Evolutionary conservation across 1,140 invertebrate genomes (phyloP).

Genomic region (Aplysia californica): DNA sequence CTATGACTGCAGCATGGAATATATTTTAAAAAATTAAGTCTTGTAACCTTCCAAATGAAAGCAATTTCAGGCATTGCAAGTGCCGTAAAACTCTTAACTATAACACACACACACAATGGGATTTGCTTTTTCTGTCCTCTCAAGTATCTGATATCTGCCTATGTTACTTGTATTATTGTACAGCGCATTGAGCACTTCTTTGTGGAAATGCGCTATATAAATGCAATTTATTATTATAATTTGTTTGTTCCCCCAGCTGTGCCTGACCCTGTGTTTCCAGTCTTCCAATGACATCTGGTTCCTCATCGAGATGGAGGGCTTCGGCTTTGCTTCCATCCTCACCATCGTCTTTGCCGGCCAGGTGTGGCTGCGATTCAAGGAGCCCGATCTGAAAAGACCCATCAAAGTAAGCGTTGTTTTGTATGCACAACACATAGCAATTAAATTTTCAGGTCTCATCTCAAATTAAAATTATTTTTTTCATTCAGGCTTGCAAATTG

Average conservation of each 20-base stretch:
- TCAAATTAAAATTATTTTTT: neutral
- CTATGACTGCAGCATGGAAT: too few relatives aligned
- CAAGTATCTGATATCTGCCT: too few relatives aligned
- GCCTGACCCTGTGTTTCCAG: constrained; percentile 51
- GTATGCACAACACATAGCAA: neutral
- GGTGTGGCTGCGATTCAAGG: constrained; percentile 54
- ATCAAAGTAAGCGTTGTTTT: constrained; percentile 45
- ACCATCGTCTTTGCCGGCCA: constrained; percentile 60
- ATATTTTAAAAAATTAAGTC: too few relatives aligned
- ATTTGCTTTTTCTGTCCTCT: too few relatives aligned
- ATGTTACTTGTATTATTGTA: too few relatives aligned
- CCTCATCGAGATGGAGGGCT: constrained; percentile 62
- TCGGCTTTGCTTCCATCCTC: constrained; percentile 58
- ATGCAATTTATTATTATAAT: too few relatives aligned
- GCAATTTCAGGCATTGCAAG: too few relatives aligned
- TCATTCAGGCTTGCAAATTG: neutral
- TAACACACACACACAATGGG: too few relatives aligned
- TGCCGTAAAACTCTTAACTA: too few relatives aligned
- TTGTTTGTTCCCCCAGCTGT: constrained; percentile 40
- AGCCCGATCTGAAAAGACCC: constrained; percentile 55
- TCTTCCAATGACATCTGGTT: constrained; percentile 57
- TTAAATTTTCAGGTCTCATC: neutral
- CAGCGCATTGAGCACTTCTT: too few relatives aligned
- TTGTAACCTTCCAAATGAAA: too few relatives aligned
- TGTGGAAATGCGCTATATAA: too few relatives aligned